phyloP scores from a whole-genome alignment of 2,797 vertebrate species.

The Scarus forsteni region DNA sequence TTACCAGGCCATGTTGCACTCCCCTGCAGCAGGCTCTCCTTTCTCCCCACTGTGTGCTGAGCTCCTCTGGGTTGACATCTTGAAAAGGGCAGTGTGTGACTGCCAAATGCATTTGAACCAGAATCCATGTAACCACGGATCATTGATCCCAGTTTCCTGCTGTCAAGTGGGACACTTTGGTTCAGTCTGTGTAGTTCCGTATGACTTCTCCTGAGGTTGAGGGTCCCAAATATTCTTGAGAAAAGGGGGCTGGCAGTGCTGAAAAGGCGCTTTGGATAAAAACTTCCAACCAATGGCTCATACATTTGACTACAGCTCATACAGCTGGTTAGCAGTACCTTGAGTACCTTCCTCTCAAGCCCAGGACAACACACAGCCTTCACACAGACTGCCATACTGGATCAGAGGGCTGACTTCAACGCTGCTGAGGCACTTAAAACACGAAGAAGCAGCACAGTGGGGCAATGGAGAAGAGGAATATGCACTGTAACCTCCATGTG shows the following conservation, averaged over 20 bases:
- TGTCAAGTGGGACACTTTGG: constrained; percentile 2
- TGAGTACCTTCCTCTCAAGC: constrained; percentile 41
- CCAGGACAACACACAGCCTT: constrained; percentile 24
- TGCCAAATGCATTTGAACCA: not conserved
- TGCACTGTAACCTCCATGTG: not conserved
- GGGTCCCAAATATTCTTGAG: constrained; percentile 5
- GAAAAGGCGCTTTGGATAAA: constrained; percentile 36
- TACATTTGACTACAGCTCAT: constrained; percentile 33
- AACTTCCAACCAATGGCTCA: constrained; percentile 14
- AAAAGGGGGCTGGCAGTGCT: constrained; percentile 12
- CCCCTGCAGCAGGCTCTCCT: constrained; percentile 45
- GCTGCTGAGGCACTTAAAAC: not conserved
- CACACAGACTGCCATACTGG: constrained; percentile 56
- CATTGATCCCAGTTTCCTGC: constrained; percentile 3
- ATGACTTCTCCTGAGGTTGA: not conserved
- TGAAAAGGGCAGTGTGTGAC: constrained; percentile 3
- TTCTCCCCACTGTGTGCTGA: constrained; percentile 12
- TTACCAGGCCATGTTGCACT: constrained; percentile 58
- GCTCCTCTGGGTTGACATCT: constrained; percentile 17
- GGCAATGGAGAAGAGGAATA: not conserved
- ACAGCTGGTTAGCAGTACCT: constrained; percentile 44
- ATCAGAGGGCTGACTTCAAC: not conserved
- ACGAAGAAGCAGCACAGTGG: not conserved
- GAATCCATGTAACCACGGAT: constrained; percentile 24
- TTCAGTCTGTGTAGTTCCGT: not conserved